phyloP scores from a whole-genome alignment of 1,140 invertebrate genomes.

The Aphelenchoides avenae region DNA sequence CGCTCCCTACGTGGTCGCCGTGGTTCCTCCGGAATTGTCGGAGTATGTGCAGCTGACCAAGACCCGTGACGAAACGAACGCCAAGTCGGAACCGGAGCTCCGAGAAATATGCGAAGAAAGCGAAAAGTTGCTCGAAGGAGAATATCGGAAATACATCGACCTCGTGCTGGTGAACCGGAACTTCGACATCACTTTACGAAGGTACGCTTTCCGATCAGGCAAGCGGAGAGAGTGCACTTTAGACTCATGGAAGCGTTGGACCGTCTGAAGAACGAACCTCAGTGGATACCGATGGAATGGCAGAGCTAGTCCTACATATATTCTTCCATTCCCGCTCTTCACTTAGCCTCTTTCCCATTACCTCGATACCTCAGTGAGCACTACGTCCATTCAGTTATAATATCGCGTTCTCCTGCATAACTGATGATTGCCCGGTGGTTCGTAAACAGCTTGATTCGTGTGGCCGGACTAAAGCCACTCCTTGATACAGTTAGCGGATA shows the following conservation, averaged over 20 bases:
- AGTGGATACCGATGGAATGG: constrained; percentile 98
- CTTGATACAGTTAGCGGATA: too few relatives aligned
- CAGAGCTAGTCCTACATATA: too few relatives aligned
- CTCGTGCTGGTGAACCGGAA: constrained; percentile 87
- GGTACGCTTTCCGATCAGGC: constrained; percentile 30
- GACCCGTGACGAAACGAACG: constrained; percentile 21
- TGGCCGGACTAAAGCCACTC: too few relatives aligned
- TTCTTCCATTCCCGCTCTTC: too few relatives aligned
- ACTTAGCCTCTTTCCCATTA: too few relatives aligned
- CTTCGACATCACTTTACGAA: constrained; percentile 73
- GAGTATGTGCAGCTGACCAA: constrained; percentile 62
- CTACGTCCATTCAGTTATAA: too few relatives aligned
- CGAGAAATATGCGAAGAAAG: constrained; percentile 69
- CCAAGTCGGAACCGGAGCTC: constrained; percentile 75
- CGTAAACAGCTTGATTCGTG: too few relatives aligned
- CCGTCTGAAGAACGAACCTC: constrained; percentile 80
- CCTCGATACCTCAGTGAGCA: too few relatives aligned
- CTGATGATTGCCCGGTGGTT: too few relatives aligned
- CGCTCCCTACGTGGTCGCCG: constrained; percentile 95
- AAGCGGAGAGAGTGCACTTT: not conserved
- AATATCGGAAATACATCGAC: constrained; percentile 93
- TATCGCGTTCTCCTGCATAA: too few relatives aligned
- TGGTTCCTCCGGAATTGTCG: constrained; percentile 76
- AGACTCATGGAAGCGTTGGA: constrained; percentile 84
- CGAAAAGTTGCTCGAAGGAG: constrained; percentile 73